Evolutionary conservation across 1,140 invertebrate species (phyloP).

Genomic region (Temnothorax longispinosus): DNA sequence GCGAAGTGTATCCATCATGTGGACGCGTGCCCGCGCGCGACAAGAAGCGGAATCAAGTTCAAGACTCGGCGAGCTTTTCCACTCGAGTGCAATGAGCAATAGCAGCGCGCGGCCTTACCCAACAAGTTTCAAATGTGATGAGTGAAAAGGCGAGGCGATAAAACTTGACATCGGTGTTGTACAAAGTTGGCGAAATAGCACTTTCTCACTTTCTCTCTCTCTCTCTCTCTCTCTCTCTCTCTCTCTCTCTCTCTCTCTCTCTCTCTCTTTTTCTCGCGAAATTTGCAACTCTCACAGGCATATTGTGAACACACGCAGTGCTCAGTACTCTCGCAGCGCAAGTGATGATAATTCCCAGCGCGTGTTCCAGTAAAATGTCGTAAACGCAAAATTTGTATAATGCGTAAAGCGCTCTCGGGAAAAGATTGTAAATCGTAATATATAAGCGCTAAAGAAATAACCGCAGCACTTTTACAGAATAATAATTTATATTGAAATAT

Average conservation of each 20-base stretch:
- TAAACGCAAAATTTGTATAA: not conserved
- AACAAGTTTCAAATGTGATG: slow-evolving; percentile 64
- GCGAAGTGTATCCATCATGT: slow-evolving; percentile 50
- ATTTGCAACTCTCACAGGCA: slow-evolving; percentile 26
- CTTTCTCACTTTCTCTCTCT: not conserved
- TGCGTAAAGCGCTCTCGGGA: not conserved
- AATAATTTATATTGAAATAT: not conserved
- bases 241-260: not conserved
- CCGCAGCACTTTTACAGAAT: not conserved
- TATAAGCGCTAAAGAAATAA: not conserved
- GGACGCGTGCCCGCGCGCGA: slow-evolving; percentile 35
- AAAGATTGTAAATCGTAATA: not conserved
- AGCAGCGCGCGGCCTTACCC: slow-evolving; percentile 16
- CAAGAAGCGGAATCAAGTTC: slow-evolving; percentile 56
- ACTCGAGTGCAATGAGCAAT: slow-evolving; percentile 54
- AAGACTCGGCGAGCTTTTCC: slow-evolving; percentile 25
- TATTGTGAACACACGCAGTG: not conserved
- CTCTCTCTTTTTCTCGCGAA: not conserved
- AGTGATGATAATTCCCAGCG: not conserved
- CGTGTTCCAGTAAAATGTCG: not conserved
- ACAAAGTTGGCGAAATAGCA: slow-evolving; percentile 49
- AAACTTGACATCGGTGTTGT: slow-evolving; percentile 40
- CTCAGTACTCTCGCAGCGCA: not conserved
- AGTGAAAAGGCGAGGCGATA: slow-evolving; percentile 52
- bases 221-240: slow-evolving; percentile 3